Evolutionary conservation across 92 coral and sea anemone genomes (phyloP).

Genomic region (Parazoanthus darwini): DNA sequence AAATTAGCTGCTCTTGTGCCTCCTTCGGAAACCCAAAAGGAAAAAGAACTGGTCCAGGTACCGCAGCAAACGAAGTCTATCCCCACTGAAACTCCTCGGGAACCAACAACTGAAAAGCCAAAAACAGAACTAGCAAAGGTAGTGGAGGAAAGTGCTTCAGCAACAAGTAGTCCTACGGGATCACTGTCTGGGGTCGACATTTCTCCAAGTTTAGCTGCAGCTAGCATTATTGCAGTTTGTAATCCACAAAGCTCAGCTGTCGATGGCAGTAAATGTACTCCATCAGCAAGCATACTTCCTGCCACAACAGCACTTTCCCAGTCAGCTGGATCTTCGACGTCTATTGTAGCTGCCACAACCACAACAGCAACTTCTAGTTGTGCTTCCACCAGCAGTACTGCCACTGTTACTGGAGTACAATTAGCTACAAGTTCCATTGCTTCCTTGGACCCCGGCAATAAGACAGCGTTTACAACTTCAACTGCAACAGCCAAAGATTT

Average conservation of each 20-base stretch:
- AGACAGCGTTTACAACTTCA: neutral
- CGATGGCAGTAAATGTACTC: conserved; percentile 10
- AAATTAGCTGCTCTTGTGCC: conserved; percentile 37
- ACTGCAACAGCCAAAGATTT: neutral
- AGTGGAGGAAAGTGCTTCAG: conserved; percentile 7
- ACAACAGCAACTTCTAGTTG: neutral
- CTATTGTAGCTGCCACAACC: neutral
- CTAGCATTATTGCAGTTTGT: conserved; percentile 44
- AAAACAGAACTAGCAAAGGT: conserved; percentile 15
- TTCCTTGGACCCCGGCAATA: neutral
- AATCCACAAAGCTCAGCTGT: conserved; percentile 30
- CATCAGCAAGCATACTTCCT: conserved; percentile 6
- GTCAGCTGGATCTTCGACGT: neutral
- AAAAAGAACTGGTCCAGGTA: neutral
- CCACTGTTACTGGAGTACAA: conserved; percentile 3
- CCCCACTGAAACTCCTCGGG: conserved; percentile 9
- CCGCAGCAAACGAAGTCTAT: conserved; percentile 5
- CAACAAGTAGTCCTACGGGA: conserved; percentile 28
- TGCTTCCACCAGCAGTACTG: neutral
- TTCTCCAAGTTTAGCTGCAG: conserved; percentile 46
- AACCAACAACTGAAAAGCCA: conserved; percentile 1
- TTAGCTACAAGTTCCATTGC: neutral
- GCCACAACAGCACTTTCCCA: conserved; percentile 5
- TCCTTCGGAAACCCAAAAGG: conserved; percentile 23
- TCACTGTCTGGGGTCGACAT: conserved; percentile 38